These are phyloP conservation scores for Neoniphon sammara DNA, from an alignment of 2,797 vertebrate genomes.

Conservation along the genomic window DNA sequence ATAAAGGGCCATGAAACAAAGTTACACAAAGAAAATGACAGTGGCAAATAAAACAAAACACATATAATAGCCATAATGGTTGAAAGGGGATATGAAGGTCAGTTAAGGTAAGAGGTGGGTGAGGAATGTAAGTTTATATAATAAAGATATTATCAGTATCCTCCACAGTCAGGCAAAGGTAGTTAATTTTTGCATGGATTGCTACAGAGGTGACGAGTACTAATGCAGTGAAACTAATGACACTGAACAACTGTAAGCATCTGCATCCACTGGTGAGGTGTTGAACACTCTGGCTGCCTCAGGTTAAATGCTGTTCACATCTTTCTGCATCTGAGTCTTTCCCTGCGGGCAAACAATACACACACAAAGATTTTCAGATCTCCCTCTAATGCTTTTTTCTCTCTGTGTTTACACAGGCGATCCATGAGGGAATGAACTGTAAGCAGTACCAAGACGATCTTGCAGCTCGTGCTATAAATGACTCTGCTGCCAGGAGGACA, in stretches of 20 bases:
- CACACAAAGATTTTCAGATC: not conserved
- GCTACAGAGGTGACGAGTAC: not conserved
- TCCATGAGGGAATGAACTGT: conserved; percentile 90
- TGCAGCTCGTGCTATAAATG: conserved; percentile 81
- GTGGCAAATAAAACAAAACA: not conserved
- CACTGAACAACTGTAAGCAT: not conserved
- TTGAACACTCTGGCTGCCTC: not conserved
- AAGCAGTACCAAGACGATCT: conserved; percentile 90
- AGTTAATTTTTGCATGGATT: not conserved
- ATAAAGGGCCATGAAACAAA: not conserved
- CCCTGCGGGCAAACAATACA: not conserved
- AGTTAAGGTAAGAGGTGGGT: too few relatives aligned
- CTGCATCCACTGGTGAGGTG: not conserved
- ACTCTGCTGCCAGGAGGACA: conserved; percentile 86
- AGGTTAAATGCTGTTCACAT: not conserved
- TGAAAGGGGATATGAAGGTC: too few relatives aligned
- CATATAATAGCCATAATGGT: too few relatives aligned
- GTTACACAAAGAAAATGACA: not conserved
- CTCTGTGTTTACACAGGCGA: conserved; percentile 75
- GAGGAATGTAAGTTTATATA: too few relatives aligned
- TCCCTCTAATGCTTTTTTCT: conserved; percentile 13
- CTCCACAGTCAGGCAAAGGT: conserved; percentile 5
- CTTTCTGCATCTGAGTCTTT: conserved; percentile 7
- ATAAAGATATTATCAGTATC: too few relatives aligned
- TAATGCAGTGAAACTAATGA: not conserved